Base-by-base conservation (phyloP, 1,140 invertebrate genomes). In the Drosophila setifemur region DNA sequence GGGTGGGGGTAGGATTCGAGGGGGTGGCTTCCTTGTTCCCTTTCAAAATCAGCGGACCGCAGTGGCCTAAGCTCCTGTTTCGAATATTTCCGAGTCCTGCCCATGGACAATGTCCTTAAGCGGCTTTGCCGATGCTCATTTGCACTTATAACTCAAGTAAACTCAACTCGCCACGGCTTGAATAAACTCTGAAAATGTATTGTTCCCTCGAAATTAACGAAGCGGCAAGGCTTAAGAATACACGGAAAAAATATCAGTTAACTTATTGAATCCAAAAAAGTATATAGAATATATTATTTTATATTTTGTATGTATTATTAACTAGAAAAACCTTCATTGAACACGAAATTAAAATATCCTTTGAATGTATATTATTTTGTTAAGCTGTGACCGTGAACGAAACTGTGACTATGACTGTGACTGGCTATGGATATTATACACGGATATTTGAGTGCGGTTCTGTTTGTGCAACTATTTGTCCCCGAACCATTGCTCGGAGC, bases 11-110 rank as follows among this genome's bases (percentile, higher is more conserved):
- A n/a, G n/a, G n/a, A n/a, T n/a, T n/a, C n/a, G 26, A 6, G 14
- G 35, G 16, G 37, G 14, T 29, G 12, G 44, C 14, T 19, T 25
- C n/a, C 14, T n/a, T n/a, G 29, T 19, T 31, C 60, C 39, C 70
- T 78, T 83, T 74, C 58, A 79, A 83, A 83, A 83, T 85, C 78
- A 83, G 60, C 78, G 81, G 77, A 83, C 70, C 78, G 78, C 78
- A 83, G 54, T 83, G 42, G 74, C 44, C 74, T 83, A 79, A 83
- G 78, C 79, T 35, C 21, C 64, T 85, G 73, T 40, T 49, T 7
- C 33, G 31, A 33, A 28, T 28, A 9, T 28, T 31, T 11, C 40
- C 73, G 47, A 49, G 57, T 76, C 66, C 73, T 53, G 39, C 31
- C 39, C 69, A 42, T 39, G 39, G 45, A 42, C 45, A 61, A 40